Base-by-base conservation (phyloP, 1,140 invertebrate genomes). In the Coptotermes formosanus region DNA sequence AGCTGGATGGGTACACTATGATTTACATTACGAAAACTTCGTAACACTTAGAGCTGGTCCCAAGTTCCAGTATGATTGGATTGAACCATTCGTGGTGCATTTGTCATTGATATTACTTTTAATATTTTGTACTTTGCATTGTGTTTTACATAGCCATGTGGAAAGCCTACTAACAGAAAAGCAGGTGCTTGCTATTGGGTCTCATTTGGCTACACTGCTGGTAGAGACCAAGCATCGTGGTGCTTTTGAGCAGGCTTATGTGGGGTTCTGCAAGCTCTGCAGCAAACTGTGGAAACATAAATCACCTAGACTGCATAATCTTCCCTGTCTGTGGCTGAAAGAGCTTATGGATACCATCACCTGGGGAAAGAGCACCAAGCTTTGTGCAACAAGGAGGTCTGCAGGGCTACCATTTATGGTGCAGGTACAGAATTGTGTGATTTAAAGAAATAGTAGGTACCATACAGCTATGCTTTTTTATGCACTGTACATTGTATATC, bases 201-300 rank as follows among this genome's bases (percentile, higher is more conserved):
- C 95, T 43, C 95, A 95, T 90, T 95, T 97, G 87, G 94, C 95
- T 1, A 89, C 91, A 3, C 91, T 98, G 52, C 92, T 98, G 32
- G 92, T 94, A 3, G 94, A 97, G 90, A 97, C 96, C 0, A 97
- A 97, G 90, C 98, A 99, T 91, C 93, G 97, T 87, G 98, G 98
- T 8, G 98, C 98, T 75, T 99, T 99, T 92, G 98, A 99, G 90
- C 96, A 99, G 91, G 97, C 96, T 11, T 97, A 97, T 90, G 94
- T 97, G 86, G 98, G 97, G 12, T 99, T 98, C 91, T 94, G 93
- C 32, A 94, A 94, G 88, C 91, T 85, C 43, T 88, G 88, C 16
- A 25, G 48, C 4, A 91, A 91, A 81, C 87, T 93, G 64, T 93
- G 91, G 92, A 92, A 91, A 14, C 92, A 91, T 88, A 89, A 91